Percentiles rank a stretch among this genome's conserved stretches.
Conservation (phyloP, 2,888 invertebrate species). For the Polyploca ridens region DNA sequence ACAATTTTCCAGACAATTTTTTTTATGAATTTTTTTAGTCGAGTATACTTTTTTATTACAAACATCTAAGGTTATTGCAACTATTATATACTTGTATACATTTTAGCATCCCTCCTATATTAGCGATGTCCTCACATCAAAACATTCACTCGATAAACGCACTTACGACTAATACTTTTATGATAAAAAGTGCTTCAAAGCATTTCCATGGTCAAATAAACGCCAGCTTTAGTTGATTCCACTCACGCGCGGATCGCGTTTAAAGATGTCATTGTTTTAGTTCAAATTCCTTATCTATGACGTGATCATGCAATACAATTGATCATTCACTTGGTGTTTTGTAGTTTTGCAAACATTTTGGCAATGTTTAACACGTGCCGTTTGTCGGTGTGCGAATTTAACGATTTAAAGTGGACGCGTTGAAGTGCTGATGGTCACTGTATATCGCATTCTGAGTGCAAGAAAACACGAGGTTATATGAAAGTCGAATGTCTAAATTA, state of each 20-base stretch:
- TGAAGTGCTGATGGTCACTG: neutral
- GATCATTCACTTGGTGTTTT: constrained; percentile 50
- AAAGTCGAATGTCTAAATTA: neutral
- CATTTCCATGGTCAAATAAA: constrained; percentile 6
- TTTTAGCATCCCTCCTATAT: neutral
- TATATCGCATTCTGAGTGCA: neutral
- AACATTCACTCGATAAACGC: neutral
- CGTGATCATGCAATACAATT: constrained; percentile 61
- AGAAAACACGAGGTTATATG: neutral
- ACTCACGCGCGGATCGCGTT: constrained; percentile 59
- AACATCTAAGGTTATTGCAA: neutral
- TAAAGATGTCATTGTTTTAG: constrained; percentile 76
- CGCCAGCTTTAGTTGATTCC: constrained; percentile 41
- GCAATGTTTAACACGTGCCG: constrained; percentile 46
- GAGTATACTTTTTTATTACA: neutral
- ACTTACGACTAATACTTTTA: neutral
- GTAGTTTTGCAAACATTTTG: constrained; percentile 60
- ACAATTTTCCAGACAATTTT: too few relatives aligned
- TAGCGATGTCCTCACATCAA: constrained; percentile 10
- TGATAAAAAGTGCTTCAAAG: neutral
- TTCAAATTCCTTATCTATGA: constrained; percentile 76
- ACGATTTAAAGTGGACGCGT: neutral
- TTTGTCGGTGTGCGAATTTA: constrained; percentile 2
- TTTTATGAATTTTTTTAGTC: neutral
- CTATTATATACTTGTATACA: neutral